Evolutionary conservation across 2,888 invertebrate genomes (phyloP), one percentile per base, ranked within the genome.

Genomic region (Pyrochroa serraticornis): DNA sequence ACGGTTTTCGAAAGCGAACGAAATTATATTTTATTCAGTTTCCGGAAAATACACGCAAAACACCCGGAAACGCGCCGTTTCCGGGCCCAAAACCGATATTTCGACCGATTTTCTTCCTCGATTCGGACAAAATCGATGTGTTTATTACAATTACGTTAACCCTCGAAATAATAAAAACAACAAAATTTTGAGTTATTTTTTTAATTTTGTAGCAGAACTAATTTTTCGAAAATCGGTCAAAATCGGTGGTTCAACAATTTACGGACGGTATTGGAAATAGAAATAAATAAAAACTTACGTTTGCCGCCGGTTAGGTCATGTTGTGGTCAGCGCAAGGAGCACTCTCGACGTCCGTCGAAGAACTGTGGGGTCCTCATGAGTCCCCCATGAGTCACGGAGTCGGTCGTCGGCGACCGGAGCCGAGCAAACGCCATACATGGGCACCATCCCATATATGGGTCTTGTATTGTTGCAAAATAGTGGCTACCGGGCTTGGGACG

Each of bases 371-470:
- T 60, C 59, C 55, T 46, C 44, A 55, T 46, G 57, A 60, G 66
- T 64, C 59, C 69, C 64, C 68, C 73, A 71, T 70, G 72, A 74
- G 67, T 71, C 75, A 70, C 59, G 55, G 68, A 69, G 62, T 67
- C 71, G 73, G 69, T 63, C 62, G 64, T 64, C 55, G 66, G 65
- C 70, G 71, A 68, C 62, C 63, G 66, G 62, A 66, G 68, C 71
- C 59, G 53, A 54, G 48, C 39, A 48, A 41, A 37, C 48, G 49
- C 59, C 59, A 59, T 59, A 59, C 59, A 77, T 75, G 77, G 77
- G 65, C 70, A 67, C 67, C 71, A 66, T 66, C 65, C 77, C 77
- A 69, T 77, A 75, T 72, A 75, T 71, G 75, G 74, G 63, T 60
- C 64, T 64, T 63, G 70, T 71, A 75, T 75, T 72, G 74, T 72